phyloP scores from a whole-genome alignment of 2,888 invertebrate genomes.

The Plebejus argus region DNA sequence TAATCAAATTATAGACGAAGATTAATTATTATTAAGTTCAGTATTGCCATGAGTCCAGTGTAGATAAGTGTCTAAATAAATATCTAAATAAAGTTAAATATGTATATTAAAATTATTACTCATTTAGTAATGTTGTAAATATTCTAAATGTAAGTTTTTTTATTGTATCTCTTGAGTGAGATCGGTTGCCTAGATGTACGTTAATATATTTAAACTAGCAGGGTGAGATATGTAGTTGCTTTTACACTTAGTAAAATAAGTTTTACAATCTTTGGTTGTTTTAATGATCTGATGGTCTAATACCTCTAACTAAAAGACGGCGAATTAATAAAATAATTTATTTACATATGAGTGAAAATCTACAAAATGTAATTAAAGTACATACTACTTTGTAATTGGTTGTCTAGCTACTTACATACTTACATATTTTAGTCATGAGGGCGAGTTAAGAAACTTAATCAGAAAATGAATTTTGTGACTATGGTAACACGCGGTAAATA shows the following conservation, averaged over 20 bases:
- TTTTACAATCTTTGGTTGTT: slow-evolving; percentile 24
- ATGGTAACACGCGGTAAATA: too few relatives aligned
- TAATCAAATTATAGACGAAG: too few relatives aligned
- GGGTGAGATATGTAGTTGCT: slow-evolving; percentile 25
- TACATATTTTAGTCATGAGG: background rate
- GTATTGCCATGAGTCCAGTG: background rate
- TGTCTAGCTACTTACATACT: too few relatives aligned
- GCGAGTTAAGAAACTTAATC: background rate
- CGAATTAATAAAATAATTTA: background rate
- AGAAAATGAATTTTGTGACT: too few relatives aligned
- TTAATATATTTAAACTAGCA: slow-evolving; percentile 22
- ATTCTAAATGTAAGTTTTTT: slow-evolving; percentile 21
- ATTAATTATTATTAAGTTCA: too few relatives aligned
- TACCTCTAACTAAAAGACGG: background rate
- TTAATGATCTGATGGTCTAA: background rate
- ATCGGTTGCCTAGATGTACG: slow-evolving; percentile 1
- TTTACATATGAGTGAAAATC: slow-evolving; percentile 1
- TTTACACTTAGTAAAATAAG: slow-evolving; percentile 31
- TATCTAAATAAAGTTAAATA: background rate
- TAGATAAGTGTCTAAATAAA: background rate
- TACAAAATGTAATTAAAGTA: background rate
- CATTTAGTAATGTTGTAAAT: slow-evolving; percentile 13
- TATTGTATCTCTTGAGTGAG: background rate
- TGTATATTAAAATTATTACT: background rate
- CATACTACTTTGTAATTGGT: too few relatives aligned